Evolutionary conservation across 2,113 vertebrate species (phyloP).

Genomic region (Pelodiscus sinensis): DNA sequence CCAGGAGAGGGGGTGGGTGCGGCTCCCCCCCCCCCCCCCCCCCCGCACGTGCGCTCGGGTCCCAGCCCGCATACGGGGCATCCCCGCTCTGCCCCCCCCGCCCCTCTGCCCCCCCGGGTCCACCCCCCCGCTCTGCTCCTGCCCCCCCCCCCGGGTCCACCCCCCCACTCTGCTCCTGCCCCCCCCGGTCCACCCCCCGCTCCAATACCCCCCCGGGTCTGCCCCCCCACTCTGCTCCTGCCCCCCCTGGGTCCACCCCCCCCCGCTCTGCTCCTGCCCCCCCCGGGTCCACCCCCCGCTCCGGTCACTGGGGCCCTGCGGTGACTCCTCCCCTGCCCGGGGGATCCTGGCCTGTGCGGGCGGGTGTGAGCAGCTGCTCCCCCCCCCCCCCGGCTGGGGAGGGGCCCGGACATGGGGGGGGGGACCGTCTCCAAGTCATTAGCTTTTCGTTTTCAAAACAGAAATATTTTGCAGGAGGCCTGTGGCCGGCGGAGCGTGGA

Average conservation of each 20-base stretch:
- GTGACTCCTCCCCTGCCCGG: not conserved
- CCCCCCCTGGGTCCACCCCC: not conserved
- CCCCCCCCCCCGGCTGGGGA: too few species aligned
- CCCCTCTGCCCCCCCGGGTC: not conserved
- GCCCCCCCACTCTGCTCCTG: not conserved
- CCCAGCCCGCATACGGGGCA: too few species aligned
- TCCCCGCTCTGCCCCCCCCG: not conserved
- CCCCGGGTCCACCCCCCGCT: not conserved
- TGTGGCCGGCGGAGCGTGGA: not conserved
- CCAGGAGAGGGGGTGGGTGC: not conserved
- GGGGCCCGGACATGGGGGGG: too few species aligned
- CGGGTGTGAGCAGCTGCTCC: too few species aligned
- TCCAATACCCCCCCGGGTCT: not conserved
- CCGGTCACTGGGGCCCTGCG: not conserved
- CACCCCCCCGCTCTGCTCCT: not conserved
- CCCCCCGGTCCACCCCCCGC: not conserved
- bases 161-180: not conserved
- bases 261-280: not conserved
- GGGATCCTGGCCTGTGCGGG: too few species aligned
- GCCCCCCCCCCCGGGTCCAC: too few species aligned
- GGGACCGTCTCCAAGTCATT: not conserved
- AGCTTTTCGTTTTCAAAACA: fast-evolving
- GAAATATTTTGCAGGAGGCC: not conserved
- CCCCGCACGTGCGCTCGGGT: too few species aligned
- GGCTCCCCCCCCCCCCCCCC: not conserved